Base-by-base conservation (phyloP, 2,113 vertebrate species). In the Microtus montanus region DNA sequence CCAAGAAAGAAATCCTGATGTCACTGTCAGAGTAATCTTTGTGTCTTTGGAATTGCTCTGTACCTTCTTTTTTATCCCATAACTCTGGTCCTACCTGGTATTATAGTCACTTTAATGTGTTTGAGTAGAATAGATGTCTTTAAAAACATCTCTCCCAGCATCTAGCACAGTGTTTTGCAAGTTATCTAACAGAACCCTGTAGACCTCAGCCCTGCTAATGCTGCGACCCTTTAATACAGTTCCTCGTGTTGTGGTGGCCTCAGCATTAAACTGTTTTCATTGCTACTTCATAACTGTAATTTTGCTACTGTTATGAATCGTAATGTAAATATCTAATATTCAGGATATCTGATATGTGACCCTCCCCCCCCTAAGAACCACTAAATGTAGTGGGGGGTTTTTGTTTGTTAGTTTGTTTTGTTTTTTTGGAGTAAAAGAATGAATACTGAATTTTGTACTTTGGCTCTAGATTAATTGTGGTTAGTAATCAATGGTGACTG, bases 11-110 rank as follows among this genome's bases (percentile, higher is more conserved):
- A 35, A 83, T 77, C 64, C 61, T 93, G 26, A 30, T 94, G 33
- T 74, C 54, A 70, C 3, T 95, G 77, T 17, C 85, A 95, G 49
- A 92, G 19, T 61, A 88, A 93, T 78, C 44, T 94, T 90, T 83
- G 92, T 90, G 61, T 93, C 68, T 68, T 92, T 94, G 86, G 52
- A 90, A 89, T 97, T 95, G 19, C 15, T 88, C 22, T 75, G 9
- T 90, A 28, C 17, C 47, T 89, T 73, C 66, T 80, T 38, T 93
- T 95, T 87, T 92, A 84, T 15, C 9, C 47, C 12, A 15, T 78
- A 82, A 66, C 33, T 71, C 26, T 24, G 44, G 44, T 88, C 73
- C 35, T 87, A 52, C 5, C 13, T 85, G 26, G 44, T 84, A 87
- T 89, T 93, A 26, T 83, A 78, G 41, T 87, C 24, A 85, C 10